Evolutionary conservation across 2,797 vertebrate genomes (phyloP), one percentile per base, ranked within the genome.

Genomic region (Crypturellus tataupa): DNA sequence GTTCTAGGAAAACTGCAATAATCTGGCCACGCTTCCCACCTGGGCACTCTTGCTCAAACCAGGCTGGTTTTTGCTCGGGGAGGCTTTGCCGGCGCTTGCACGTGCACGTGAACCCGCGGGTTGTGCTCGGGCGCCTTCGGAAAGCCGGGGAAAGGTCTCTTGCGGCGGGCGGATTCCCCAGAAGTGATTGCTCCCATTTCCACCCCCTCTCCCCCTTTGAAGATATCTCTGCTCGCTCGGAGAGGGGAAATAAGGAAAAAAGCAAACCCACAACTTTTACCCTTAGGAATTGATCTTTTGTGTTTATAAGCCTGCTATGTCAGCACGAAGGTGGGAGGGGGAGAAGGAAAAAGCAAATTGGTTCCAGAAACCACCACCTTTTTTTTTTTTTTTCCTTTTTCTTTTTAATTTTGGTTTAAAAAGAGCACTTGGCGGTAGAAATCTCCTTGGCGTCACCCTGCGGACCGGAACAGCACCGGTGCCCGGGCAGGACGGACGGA

Each of bases 201-300:
- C 47, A 15, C 11, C 13, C 42, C 51, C 31, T 1, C 12, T 10
- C 31, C 67, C 44, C 17, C 18, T 40, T n/a, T 7, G 75, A 67
- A 71, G 75, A 33, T 18, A 31, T 1, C 40, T 62, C 33, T 2
- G 0, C 67, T 17, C 49, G n/a, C 35, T 27, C 37, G 37, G 53
- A 87, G 60, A 81, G 20, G 64, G 17, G 65, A 25, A 42, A 63
- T 2, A 18, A 40, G 7, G 65, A 25, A 42, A 63, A 2, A 18
- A 40, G 37, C 37, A 12, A 8, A 44, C 27, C 17, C 27, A 29
- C 51, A 53, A 29, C 35, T 10, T 27, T 33, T 11, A 5, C 51
- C 44, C 20, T 29, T 0, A 6, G 73, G 87, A 85, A 8, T 3
- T 1, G 67, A 20, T 44, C 33, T 0, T 1, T 39, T 18, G 76